Evolutionary conservation across 2,888 invertebrate species (phyloP).

Genomic region (Melanostoma mellinum): DNA sequence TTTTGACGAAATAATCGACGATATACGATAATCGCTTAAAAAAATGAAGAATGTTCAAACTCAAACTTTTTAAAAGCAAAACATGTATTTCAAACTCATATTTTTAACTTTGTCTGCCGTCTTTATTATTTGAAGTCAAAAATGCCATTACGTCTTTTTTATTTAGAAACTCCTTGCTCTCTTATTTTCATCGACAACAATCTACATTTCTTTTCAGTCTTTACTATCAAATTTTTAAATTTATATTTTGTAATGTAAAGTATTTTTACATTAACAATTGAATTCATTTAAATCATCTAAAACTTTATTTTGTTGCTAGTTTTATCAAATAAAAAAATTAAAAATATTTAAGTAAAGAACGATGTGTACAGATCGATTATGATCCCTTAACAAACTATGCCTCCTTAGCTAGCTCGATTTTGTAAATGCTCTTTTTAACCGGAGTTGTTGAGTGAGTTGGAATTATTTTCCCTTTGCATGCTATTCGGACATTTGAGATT

Average conservation of each 20-base stretch:
- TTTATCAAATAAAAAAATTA: slow-evolving; percentile 30
- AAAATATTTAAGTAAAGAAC: slow-evolving; percentile 21
- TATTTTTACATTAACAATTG: slow-evolving; percentile 27
- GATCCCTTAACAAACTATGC: slow-evolving; percentile 29
- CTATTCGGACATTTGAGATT: slow-evolving; percentile 22
- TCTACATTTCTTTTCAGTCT: too few relatives aligned
- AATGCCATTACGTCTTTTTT: too few relatives aligned
- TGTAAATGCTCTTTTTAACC: slow-evolving; percentile 67
- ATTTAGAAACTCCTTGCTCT: too few relatives aligned
- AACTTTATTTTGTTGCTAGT: slow-evolving; percentile 36
- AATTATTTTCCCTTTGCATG: slow-evolving; percentile 61
- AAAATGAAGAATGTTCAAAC: too few relatives aligned
- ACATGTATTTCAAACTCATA: too few relatives aligned
- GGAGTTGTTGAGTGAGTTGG: slow-evolving; percentile 70
- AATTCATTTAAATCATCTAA: slow-evolving; percentile 9
- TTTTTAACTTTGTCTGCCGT: too few relatives aligned
- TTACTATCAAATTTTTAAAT: too few relatives aligned
- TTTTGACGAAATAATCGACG: too few relatives aligned
- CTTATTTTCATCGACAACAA: too few relatives aligned
- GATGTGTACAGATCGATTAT: slow-evolving; percentile 35
- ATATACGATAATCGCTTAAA: too few relatives aligned
- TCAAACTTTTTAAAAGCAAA: too few relatives aligned
- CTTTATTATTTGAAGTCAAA: too few relatives aligned
- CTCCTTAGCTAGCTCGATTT: slow-evolving; percentile 60
- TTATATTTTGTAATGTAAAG: neutral